Evolutionary conservation across 1,140 invertebrate species (phyloP).

Genomic region (Venturia canescens): DNA sequence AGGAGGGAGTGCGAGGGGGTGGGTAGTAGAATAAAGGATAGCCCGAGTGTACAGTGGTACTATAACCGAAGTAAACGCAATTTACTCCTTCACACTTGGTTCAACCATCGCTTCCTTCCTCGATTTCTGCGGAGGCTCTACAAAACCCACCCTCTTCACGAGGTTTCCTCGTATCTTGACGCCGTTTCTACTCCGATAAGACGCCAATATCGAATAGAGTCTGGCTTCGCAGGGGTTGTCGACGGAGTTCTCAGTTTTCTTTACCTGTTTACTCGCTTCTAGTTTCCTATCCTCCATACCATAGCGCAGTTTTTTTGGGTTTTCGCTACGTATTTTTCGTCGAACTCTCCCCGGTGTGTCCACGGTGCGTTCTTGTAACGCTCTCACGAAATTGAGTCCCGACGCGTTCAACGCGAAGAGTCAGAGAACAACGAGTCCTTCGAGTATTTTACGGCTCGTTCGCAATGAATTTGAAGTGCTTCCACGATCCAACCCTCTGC

Average conservation of each 20-base stretch:
- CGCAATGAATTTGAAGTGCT: conserved; percentile 42
- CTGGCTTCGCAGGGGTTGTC: background rate
- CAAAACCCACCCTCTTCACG: too few species aligned
- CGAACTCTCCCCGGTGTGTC: background rate
- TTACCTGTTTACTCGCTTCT: conserved; percentile 29
- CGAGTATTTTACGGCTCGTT: conserved; percentile 36
- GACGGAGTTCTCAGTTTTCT: conserved; percentile 22
- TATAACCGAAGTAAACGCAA: conserved; percentile 37
- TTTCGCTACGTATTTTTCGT: background rate
- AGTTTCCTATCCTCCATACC: background rate
- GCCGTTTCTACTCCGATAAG: conserved; percentile 32
- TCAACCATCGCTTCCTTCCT: conserved; percentile 1
- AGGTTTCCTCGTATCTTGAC: background rate
- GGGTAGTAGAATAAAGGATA: background rate
- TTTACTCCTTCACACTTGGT: conserved; percentile 34
- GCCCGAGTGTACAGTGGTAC: conserved; percentile 6
- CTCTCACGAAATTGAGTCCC: conserved; percentile 27
- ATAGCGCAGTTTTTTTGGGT: background rate
- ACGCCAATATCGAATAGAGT: conserved; percentile 33
- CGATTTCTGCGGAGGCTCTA: conserved; percentile 6
- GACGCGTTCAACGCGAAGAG: background rate
- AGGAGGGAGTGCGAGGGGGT: background rate
- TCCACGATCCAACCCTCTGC: background rate
- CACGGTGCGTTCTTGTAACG: background rate
- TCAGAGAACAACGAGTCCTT: conserved; percentile 10